These are phyloP conservation scores for Gibbula magus DNA, from an alignment of 2,888 invertebrate genomes.

Conservation along the genomic window DNA sequence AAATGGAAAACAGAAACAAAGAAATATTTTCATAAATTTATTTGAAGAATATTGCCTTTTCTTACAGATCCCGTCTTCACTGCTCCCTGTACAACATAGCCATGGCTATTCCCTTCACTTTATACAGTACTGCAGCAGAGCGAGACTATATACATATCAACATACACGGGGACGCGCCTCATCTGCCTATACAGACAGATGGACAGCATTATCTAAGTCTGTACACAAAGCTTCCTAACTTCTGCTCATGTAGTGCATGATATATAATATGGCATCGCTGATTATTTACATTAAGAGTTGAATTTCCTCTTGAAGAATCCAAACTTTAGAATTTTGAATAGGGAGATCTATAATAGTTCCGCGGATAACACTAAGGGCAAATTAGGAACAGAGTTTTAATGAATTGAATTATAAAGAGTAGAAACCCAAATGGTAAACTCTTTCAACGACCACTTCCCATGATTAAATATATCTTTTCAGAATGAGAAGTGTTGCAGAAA, in stretches of 20 bases:
- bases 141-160: constrained; percentile 13
- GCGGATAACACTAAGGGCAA: background rate
- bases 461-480: constrained; percentile 9
- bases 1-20: background rate
- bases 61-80: constrained; percentile 27
- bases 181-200: background rate
- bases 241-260: background rate
- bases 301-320: background rate
- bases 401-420: background rate
- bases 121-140: constrained; percentile 11
- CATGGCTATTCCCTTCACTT: constrained; percentile 10
- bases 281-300: background rate
- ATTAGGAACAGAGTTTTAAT: background rate
- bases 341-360: background rate
- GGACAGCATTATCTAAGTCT: background rate
- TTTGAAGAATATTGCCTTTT: constrained; percentile 31
- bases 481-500: background rate
- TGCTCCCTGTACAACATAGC: constrained; percentile 24
- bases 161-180: background rate
- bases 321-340: background rate
- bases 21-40: background rate
- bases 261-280: constrained; percentile 17
- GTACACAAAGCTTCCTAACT: background rate
- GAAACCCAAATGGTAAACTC: background rate
- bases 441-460: constrained; percentile 12